Evolutionary conservation across 2,888 invertebrate genomes (phyloP).

Genomic region (Notocelia uddmanniana): DNA sequence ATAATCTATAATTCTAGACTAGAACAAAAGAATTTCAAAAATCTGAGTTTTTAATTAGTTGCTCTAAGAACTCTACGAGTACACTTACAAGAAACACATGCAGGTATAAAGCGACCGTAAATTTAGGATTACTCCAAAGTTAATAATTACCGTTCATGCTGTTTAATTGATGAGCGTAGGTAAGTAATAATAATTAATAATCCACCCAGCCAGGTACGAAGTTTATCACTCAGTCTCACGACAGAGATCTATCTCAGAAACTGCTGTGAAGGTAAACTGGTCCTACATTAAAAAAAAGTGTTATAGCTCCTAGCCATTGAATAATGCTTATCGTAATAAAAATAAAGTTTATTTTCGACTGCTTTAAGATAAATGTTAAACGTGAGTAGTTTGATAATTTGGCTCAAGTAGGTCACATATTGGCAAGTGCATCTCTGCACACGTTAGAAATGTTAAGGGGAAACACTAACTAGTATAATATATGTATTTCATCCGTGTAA

Average conservation of each 20-base stretch:
- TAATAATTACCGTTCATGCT: slow-evolving; percentile 6
- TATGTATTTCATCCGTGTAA: not conserved
- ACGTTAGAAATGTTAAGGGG: slow-evolving; percentile 44
- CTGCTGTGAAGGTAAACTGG: slow-evolving; percentile 57
- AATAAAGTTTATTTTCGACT: slow-evolving; percentile 20
- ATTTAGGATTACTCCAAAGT: not conserved
- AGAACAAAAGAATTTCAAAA: no score
- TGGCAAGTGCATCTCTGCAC: slow-evolving; percentile 53
- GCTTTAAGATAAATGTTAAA: not conserved
- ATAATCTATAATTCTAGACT: no score
- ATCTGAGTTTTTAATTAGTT: no score
- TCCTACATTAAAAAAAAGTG: slow-evolving; percentile 45
- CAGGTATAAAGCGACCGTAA: not conserved
- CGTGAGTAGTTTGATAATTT: slow-evolving; percentile 47
- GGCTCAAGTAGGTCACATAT: slow-evolving; percentile 54
- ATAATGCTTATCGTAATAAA: not conserved
- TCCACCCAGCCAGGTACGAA: slow-evolving; percentile 6
- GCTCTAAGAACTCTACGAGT: no score
- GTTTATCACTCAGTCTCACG: slow-evolving; percentile 35
- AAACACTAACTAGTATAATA: not conserved
- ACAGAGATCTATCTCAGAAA: slow-evolving; percentile 39
- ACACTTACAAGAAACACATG: not conserved
- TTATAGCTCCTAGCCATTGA: slow-evolving; percentile 14
- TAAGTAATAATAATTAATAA: no score
- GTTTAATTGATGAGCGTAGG: not conserved